Conservation (phyloP, 2,113 vertebrate species). For the Cyprinodon variegatus region DNA sequence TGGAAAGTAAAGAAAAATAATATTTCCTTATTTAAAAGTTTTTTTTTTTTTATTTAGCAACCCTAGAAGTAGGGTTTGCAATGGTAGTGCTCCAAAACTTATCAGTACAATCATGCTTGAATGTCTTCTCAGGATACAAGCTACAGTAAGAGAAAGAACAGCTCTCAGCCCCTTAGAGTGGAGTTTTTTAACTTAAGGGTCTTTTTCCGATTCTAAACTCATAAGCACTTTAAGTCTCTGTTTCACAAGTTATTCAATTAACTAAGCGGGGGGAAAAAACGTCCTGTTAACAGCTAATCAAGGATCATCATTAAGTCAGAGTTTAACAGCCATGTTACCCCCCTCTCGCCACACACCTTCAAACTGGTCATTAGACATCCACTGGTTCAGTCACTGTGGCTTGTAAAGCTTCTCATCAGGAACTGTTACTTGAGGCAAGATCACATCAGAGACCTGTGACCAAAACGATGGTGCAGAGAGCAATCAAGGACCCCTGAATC, state of each 20-base stretch:
- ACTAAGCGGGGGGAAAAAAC: slow-evolving; percentile 54
- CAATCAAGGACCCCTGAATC: slow-evolving; percentile 50
- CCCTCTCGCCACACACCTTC: slow-evolving; percentile 15
- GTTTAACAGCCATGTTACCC: slow-evolving; percentile 34
- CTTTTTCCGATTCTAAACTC: slow-evolving; percentile 60
- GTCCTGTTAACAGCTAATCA: slow-evolving; percentile 64
- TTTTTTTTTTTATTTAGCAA: no score
- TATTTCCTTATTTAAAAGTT: no score
- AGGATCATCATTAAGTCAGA: slow-evolving; percentile 58
- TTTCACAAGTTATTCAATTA: slow-evolving; percentile 70
- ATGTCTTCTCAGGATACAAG: slow-evolving; percentile 49
- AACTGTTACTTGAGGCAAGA: slow-evolving; percentile 41
- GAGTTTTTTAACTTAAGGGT: slow-evolving; percentile 58
- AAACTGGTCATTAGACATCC: slow-evolving; percentile 51
- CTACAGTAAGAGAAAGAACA: slow-evolving; percentile 48
- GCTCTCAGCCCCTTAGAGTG: slow-evolving; percentile 51
- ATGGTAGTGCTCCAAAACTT: slow-evolving; percentile 26
- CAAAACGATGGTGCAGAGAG: slow-evolving; percentile 46
- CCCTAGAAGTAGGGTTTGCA: slow-evolving; percentile 34
- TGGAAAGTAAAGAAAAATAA: neutral
- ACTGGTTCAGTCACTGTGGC: slow-evolving; percentile 32
- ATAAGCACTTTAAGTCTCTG: slow-evolving; percentile 25
- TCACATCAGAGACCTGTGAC: slow-evolving; percentile 54
- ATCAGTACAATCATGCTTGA: slow-evolving; percentile 32
- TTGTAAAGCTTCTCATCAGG: slow-evolving; percentile 48